Conservation (phyloP, 2,113 vertebrate genomes). For the Hippocampus mohnikei region DNA sequence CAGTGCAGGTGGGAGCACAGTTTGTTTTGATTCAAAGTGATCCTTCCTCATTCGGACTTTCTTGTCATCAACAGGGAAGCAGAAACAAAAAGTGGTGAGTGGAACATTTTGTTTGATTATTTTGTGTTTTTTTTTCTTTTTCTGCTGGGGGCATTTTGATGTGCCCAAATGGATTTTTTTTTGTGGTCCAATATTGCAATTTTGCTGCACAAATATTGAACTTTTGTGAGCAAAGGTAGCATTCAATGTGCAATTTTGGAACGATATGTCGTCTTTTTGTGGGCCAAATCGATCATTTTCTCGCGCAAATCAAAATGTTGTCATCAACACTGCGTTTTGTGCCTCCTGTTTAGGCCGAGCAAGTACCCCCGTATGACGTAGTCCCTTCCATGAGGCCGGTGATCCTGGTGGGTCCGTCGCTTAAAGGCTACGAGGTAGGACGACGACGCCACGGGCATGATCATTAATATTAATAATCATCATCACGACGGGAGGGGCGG, state of each 20-base stretch:
- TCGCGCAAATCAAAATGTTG: background rate
- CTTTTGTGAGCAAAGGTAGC: too few relatives aligned
- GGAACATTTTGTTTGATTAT: background rate
- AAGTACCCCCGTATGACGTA: slow-evolving; percentile 94
- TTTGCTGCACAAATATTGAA: too few relatives aligned
- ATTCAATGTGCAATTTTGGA: too few relatives aligned
- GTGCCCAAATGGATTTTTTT: too few relatives aligned
- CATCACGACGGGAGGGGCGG: background rate
- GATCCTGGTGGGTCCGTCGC: slow-evolving; percentile 92
- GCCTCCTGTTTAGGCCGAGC: slow-evolving; percentile 78
- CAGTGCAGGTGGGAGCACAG: slow-evolving; percentile 74
- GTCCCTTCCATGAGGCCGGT: slow-evolving; percentile 98
- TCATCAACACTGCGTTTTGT: background rate
- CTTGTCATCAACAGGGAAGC: slow-evolving; percentile 83
- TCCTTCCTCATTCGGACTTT: slow-evolving; percentile 7
- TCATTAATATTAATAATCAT: background rate
- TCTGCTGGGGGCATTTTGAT: too few relatives aligned
- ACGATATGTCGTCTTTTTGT: background rate
- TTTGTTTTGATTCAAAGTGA: background rate
- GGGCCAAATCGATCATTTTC: background rate
- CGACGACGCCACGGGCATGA: background rate
- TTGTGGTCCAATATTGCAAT: too few relatives aligned
- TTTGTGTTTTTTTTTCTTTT: too few relatives aligned
- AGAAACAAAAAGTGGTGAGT: slow-evolving; percentile 98
- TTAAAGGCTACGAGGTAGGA: slow-evolving; percentile 96